A percentile compares a stretch with the other conserved stretches of the same genome.
Conservation (phyloP, 2,113 vertebrate species). For the Atractosteus spatula region DNA sequence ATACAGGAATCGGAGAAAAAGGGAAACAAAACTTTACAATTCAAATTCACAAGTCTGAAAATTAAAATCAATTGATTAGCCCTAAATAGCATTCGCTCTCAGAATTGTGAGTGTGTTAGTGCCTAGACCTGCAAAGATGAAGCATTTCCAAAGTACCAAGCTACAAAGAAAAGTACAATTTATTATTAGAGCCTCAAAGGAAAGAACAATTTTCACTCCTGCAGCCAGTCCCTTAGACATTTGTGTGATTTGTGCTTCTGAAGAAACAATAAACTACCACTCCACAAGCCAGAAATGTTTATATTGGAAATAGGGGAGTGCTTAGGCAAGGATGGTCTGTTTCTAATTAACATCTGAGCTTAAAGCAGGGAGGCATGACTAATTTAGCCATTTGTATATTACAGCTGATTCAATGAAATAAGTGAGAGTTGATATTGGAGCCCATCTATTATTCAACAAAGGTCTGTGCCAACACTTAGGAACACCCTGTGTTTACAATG, state of each 20-base stretch:
- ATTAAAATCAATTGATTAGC: too few species aligned
- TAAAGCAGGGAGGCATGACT: conserved; percentile 20
- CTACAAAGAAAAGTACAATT: too few species aligned
- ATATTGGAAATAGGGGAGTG: conserved; percentile 1
- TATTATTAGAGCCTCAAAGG: too few species aligned
- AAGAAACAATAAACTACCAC: conserved; percentile 12
- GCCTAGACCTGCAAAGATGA: neutral
- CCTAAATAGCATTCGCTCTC: too few species aligned
- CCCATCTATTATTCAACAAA: conserved; percentile 19
- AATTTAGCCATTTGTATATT: conserved; percentile 20
- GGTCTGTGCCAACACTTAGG: neutral
- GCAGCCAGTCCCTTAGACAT: neutral
- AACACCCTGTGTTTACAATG: neutral
- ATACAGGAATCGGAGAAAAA: too few species aligned
- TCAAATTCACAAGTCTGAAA: too few species aligned
- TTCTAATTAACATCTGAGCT: conserved; percentile 21
- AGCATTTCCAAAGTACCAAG: neutral
- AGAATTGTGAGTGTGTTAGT: too few species aligned
- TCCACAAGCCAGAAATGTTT: conserved; percentile 10
- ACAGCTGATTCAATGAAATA: conserved; percentile 5
- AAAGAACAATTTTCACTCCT: neutral
- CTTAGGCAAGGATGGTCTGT: conserved; percentile 18
- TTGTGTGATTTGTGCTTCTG: conserved; percentile 12
- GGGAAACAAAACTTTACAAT: too few species aligned
- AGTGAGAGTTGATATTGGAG: conserved; percentile 12